These are phyloP conservation scores for Dendrolimus houi DNA, from an alignment of 2,888 invertebrate genomes.

Conservation along the genomic window DNA sequence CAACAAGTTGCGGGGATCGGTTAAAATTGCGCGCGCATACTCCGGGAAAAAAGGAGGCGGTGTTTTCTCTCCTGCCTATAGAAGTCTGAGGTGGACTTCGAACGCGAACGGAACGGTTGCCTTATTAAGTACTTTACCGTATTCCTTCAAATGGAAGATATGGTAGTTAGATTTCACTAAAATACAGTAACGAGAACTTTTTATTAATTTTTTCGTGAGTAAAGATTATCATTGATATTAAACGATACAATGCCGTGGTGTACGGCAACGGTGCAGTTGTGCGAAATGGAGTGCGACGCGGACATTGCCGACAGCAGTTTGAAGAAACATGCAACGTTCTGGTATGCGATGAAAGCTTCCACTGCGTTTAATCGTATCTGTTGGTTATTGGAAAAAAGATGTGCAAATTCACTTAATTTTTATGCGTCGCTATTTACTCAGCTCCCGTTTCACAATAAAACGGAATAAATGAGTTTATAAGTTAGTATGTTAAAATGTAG, in stretches of 20 bases:
- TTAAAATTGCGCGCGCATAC: constrained; percentile 35
- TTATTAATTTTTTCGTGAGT: constrained; percentile 4
- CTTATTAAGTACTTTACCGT: not conserved
- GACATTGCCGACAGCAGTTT: constrained; percentile 21
- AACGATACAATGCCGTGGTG: constrained; percentile 6
- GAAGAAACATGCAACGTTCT: constrained; percentile 43
- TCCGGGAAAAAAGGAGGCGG: constrained; percentile 11
- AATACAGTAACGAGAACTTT: too few relatives aligned
- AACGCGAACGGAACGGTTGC: not conserved
- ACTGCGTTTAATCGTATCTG: not conserved
- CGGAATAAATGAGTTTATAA: too few relatives aligned
- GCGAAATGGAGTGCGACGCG: constrained; percentile 62
- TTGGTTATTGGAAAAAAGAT: not conserved
- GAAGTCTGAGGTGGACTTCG: not conserved
- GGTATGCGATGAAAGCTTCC: constrained; percentile 64
- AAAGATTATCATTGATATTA: not conserved
- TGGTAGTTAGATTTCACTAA: too few relatives aligned
- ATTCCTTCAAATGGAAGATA: too few relatives aligned
- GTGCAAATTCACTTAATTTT: not conserved
- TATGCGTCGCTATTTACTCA: not conserved
- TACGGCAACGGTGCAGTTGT: constrained; percentile 26
- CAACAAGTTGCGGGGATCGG: constrained; percentile 33
- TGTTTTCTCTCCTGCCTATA: constrained; percentile 6
- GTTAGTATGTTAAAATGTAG: too few relatives aligned
- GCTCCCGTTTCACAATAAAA: too few relatives aligned